Evolutionary conservation across 2,797 vertebrate species (phyloP).

Genomic region (Pelochelys cantorii): DNA sequence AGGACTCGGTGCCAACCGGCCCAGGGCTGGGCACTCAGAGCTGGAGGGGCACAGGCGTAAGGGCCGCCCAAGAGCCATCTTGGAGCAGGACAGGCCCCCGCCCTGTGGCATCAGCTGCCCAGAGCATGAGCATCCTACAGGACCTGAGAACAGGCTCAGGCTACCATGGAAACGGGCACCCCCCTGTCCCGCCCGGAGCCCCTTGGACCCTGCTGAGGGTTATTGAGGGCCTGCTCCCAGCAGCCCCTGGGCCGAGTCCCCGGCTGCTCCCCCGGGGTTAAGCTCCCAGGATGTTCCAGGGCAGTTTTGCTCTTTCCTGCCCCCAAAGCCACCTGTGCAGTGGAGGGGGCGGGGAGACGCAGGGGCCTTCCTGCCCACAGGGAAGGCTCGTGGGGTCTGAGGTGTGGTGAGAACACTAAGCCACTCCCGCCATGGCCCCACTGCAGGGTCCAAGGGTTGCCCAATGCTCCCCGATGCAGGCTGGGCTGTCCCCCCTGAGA

Average conservation of each 20-base stretch:
- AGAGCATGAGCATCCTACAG: not conserved
- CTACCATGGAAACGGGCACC: not conserved
- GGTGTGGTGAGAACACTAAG: not conserved
- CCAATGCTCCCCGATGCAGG: not conserved
- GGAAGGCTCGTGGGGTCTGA: not conserved
- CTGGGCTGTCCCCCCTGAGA: no score
- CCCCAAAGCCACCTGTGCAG: not conserved
- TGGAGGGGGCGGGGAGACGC: not conserved
- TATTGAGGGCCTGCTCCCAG: no score
- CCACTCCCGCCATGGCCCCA: not conserved
- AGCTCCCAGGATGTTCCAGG: not conserved
- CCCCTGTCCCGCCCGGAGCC: not conserved
- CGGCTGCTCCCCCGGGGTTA: not conserved
- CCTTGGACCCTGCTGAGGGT: not conserved
- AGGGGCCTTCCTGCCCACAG: not conserved
- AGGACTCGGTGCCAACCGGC: not conserved
- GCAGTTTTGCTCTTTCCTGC: not conserved
- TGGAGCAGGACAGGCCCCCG: no score
- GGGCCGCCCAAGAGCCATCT: not conserved
- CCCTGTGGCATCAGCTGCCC: no score
- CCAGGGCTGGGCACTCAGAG: no score
- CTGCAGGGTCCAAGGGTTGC: not conserved
- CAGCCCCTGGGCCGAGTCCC: not conserved
- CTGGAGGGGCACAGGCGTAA: not conserved
- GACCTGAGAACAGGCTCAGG: not conserved